Evolutionary conservation across 2,888 invertebrate species (phyloP).

Genomic region (Mystacides longicornis): DNA sequence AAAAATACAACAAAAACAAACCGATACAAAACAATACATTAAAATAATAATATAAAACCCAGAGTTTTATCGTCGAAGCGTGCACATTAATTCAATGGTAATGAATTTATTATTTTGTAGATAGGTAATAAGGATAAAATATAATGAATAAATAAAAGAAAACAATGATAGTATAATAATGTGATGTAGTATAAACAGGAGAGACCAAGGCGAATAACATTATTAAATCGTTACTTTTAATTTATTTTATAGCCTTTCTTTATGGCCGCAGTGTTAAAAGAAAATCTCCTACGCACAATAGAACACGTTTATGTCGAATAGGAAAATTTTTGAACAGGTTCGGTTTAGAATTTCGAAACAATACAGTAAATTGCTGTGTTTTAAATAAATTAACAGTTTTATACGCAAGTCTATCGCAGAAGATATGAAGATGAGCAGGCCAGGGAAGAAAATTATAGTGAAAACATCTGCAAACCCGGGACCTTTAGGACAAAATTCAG

Average conservation of each 20-base stretch:
- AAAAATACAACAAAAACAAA: neutral
- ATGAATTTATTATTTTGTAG: constrained; percentile 6
- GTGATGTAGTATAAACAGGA: no score
- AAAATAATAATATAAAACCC: neutral
- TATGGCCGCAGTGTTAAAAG: neutral
- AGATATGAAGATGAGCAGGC: no score
- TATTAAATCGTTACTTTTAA: neutral
- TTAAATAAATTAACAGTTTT: no score
- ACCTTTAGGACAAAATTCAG: no score
- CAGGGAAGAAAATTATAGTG: no score
- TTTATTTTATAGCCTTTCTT: neutral
- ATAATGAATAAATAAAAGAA: no score
- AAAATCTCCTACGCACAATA: neutral
- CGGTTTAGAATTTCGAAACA: no score
- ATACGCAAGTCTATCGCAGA: no score
- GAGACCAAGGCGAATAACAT: no score
- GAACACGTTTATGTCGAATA: neutral
- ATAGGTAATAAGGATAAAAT: neutral
- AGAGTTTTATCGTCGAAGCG: constrained; percentile 1
- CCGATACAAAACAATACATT: constrained; percentile 1
- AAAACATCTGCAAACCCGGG: no score
- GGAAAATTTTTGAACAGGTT: neutral
- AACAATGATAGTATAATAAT: no score
- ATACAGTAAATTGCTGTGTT: no score
- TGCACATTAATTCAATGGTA: constrained; percentile 7